Evolutionary conservation across 2,113 vertebrate genomes (phyloP), one percentile per base, ranked within the genome.

Genomic region (Felis chaus): DNA sequence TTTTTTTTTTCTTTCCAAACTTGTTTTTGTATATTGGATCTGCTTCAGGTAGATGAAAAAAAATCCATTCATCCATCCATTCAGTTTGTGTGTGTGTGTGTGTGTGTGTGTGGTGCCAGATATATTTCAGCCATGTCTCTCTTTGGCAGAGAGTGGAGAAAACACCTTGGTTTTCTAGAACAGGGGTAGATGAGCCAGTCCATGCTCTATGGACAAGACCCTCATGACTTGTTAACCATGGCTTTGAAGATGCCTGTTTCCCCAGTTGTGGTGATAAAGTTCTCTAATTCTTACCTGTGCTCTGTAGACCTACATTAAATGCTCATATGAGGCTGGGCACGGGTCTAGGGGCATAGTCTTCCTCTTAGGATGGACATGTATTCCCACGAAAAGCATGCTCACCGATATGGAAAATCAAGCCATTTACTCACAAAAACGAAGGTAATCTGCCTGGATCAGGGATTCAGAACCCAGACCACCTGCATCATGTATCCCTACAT

Each of bases 21-120:
- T 25, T 66, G 33, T 96, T 41, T 90, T 90, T 50, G 53, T 61
- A 16, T 57, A 53, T 85, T 97, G 83, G n/a, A 55, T 95, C 29
- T 81, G 65, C 41, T 92, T 65, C 19, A 55, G 63, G 33, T 50
- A 93, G n/a, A 76, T 89, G 89, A 33, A 1, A 85, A 85, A 82
- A 95, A 39, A 53, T 57, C 31, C 12, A 36, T 61, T 61, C 27
- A 57, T 6, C 39, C 13, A 13, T 15, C 55, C 41, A 53, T 50
- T 53, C 7, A 14, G 14, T 65, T 36, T 36, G 36, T 36, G 36
- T 39, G 39, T 39, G 39, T 39, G 39, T 39, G 39, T 12, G 5
- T 25, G 8, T 39, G 66, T n/a, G 68, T 69, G 19, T 61, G 57
- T 61, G 21, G 19, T 27, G 25, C 73, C 39, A 15, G 73, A n/a